These are phyloP conservation scores for Astropecten irregularis DNA, from an alignment of 53 echinoderm and acorn worm species.

Conservation along the genomic window DNA sequence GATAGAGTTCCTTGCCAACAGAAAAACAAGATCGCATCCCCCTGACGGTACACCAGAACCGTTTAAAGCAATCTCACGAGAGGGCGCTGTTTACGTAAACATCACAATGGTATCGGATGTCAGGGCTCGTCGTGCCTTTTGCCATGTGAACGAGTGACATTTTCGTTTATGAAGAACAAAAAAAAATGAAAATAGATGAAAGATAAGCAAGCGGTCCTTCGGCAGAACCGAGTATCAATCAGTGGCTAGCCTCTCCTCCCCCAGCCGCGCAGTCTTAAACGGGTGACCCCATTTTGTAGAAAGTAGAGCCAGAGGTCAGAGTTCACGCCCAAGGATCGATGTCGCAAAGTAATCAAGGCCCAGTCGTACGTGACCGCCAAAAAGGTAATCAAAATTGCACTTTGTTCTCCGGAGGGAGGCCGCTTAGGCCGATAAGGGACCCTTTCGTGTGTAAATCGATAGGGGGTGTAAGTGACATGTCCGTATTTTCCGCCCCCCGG, in stretches of 20 bases:
- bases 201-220: not conserved
- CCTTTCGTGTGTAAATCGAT: constrained; percentile 37
- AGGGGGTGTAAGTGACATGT: constrained; percentile 32
- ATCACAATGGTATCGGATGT: too few relatives aligned
- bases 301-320: constrained; percentile 40
- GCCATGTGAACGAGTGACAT: too few relatives aligned
- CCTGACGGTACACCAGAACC: too few relatives aligned
- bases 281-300: constrained; percentile 39
- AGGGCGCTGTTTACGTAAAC: too few relatives aligned
- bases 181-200: too few relatives aligned
- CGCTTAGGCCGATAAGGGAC: not conserved
- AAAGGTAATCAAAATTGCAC: constrained; percentile 44
- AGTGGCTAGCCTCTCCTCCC: too few relatives aligned
- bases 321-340: constrained; percentile 19
- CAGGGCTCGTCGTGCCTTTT: too few relatives aligned
- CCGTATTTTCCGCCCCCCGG: constrained; percentile 46
- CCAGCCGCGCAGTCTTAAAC: not conserved
- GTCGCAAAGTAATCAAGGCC: constrained; percentile 27
- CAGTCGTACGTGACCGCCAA: constrained; percentile 38
- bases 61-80: too few relatives aligned
- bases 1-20: too few relatives aligned
- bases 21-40: too few relatives aligned
- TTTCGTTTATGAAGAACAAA: too few relatives aligned
- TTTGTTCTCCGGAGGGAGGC: constrained; percentile 55
- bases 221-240: not conserved